phyloP scores from a whole-genome alignment of 2,888 invertebrate genomes.

The Ceriagrion tenellum region DNA sequence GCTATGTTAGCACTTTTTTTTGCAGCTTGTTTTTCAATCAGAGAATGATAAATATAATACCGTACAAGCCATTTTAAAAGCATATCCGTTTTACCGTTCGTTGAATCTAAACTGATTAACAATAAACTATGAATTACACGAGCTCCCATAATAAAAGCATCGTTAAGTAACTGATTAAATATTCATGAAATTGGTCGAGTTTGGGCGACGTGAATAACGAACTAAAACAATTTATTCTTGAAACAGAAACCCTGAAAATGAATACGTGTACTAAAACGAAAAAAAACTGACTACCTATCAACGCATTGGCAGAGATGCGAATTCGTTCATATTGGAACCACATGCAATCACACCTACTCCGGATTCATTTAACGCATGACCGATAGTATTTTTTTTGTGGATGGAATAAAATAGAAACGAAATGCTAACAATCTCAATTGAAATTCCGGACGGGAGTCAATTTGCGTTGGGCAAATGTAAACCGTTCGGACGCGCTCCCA shows the following conservation, averaged over 20 bases:
- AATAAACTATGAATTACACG: no score
- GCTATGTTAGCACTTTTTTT: no score
- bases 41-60: no score
- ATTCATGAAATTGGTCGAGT: not conserved
- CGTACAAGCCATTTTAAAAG: no score
- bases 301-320: not conserved
- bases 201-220: not conserved
- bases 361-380: not conserved
- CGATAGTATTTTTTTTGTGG: not conserved
- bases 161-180: no score
- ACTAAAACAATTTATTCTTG: not conserved
- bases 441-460: not conserved
- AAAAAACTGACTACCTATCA: not conserved
- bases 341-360: slow-evolving; percentile 3
- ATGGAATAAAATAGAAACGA: not conserved
- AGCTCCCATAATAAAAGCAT: not conserved
- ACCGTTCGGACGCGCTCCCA: not conserved
- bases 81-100: no score
- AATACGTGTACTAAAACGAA: not conserved
- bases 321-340: not conserved
- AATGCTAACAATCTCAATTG: not conserved
- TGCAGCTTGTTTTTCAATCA: no score
- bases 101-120: no score
- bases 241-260: not conserved
- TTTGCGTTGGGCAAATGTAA: not conserved